phyloP scores from a whole-genome alignment of 2,888 invertebrate species.

The Ennomos erosarius region DNA sequence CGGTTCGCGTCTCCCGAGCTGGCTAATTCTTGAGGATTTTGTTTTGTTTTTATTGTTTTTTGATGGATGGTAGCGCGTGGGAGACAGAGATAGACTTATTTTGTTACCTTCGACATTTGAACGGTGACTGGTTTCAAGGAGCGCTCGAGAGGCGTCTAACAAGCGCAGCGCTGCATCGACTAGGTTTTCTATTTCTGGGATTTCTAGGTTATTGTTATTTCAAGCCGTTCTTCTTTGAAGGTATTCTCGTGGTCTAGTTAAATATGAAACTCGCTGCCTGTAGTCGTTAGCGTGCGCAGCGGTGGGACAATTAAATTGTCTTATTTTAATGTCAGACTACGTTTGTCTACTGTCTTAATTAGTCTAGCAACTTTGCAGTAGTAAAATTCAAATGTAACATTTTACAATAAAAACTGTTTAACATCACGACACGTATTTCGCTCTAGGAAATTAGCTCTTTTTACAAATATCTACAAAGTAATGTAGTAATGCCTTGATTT shows the following conservation, averaged over 20 bases:
- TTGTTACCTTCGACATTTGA: slow-evolving; percentile 6
- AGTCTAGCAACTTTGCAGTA: too few relatives aligned
- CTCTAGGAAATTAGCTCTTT: too few relatives aligned
- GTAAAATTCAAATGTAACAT: too few relatives aligned
- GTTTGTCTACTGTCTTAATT: too few relatives aligned
- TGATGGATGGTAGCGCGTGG: slow-evolving; percentile 18
- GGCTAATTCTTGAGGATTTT: slow-evolving; percentile 31
- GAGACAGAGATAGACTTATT: slow-evolving; percentile 9
- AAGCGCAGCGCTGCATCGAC: slow-evolving; percentile 20
- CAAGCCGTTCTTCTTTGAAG: neutral
- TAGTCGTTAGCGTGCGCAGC: neutral
- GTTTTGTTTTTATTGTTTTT: slow-evolving; percentile 39
- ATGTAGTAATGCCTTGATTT: too few relatives aligned
- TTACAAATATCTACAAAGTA: too few relatives aligned
- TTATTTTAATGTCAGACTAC: too few relatives aligned
- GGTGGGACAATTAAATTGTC: too few relatives aligned
- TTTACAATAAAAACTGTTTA: too few relatives aligned
- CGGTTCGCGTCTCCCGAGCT: slow-evolving; percentile 26
- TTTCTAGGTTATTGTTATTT: slow-evolving; percentile 23
- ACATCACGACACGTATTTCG: too few relatives aligned
- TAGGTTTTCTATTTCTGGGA: slow-evolving; percentile 16
- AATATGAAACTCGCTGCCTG: neutral
- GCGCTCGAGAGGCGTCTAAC: slow-evolving; percentile 19
- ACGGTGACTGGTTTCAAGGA: slow-evolving; percentile 2
- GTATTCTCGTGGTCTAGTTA: slow-evolving; percentile 4